Percentiles rank a stretch among this genome's conserved stretches.
phyloP scores from a whole-genome alignment of 1,140 invertebrate species.

The Neodiprion lecontei region DNA sequence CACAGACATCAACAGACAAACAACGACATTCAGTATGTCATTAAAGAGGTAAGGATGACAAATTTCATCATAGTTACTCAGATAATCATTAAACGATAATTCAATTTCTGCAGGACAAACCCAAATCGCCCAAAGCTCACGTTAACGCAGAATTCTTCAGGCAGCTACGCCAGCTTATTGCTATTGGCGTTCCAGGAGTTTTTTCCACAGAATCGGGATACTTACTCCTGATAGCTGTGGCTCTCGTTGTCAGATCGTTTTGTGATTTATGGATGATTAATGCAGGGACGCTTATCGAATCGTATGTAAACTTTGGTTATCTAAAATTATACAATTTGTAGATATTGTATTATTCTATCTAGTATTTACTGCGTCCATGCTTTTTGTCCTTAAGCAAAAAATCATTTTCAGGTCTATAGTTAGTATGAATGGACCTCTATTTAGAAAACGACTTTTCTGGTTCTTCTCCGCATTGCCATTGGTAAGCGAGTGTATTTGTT shows the following conservation, averaged over 20 bases:
- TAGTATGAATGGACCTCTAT: constrained; percentile 79
- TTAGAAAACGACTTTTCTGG: constrained; percentile 77
- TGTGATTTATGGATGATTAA: constrained; percentile 98
- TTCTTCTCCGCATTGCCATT: constrained; percentile 84
- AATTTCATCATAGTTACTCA: constrained; percentile 3
- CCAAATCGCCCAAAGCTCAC: constrained; percentile 77
- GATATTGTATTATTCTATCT: neutral
- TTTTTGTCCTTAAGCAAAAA: neutral
- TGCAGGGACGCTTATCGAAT: constrained; percentile 91
- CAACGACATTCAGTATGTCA: constrained; percentile 78
- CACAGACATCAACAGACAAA: constrained; percentile 46
- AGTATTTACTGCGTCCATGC: constrained; percentile 12
- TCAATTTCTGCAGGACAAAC: constrained; percentile 61
- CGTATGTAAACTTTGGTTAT: constrained; percentile 63
- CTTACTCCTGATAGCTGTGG: constrained; percentile 79
- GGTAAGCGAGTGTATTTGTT: constrained; percentile 64
- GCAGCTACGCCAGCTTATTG: constrained; percentile 78
- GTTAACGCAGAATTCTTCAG: constrained; percentile 85
- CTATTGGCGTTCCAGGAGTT: constrained; percentile 84
- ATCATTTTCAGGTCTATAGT: constrained; percentile 85
- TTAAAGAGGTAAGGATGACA: constrained; percentile 65
- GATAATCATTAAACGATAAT: constrained; percentile 16
- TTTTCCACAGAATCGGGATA: constrained; percentile 80
- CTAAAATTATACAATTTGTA: neutral
- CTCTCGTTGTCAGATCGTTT: constrained; percentile 86